phyloP scores from a whole-genome alignment of 2,888 invertebrate genomes.

The Himalopsyche anomala region DNA sequence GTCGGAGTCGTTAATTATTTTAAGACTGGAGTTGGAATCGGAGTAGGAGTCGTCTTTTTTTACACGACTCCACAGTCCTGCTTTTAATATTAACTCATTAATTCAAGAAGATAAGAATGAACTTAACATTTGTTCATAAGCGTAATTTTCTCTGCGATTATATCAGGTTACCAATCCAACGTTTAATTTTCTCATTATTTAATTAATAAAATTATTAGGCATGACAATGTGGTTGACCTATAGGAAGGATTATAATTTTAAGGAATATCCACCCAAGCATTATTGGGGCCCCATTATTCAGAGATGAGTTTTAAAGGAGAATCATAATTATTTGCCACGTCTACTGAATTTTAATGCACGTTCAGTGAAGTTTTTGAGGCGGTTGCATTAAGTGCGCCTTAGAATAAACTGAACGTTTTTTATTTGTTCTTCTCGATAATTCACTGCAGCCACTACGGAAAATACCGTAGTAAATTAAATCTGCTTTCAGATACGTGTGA shows the following conservation, averaged over 20 bases:
- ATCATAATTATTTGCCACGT: slow-evolving; percentile 54
- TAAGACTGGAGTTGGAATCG: too few relatives aligned
- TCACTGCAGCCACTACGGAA: neutral
- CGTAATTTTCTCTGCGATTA: too few relatives aligned
- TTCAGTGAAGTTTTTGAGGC: slow-evolving; percentile 41
- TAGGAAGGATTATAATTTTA: slow-evolving; percentile 50
- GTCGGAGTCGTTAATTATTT: too few relatives aligned
- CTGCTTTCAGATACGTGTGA: too few relatives aligned
- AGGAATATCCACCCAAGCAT: slow-evolving; percentile 54
- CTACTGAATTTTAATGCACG: slow-evolving; percentile 53
- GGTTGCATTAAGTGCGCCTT: slow-evolving; percentile 8
- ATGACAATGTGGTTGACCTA: neutral
- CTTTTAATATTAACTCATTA: too few relatives aligned
- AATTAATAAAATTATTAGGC: too few relatives aligned
- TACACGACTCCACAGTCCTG: too few relatives aligned
- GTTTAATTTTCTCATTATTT: too few relatives aligned
- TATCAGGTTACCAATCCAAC: too few relatives aligned
- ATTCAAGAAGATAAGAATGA: too few relatives aligned
- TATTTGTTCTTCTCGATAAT: slow-evolving; percentile 12
- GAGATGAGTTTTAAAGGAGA: slow-evolving; percentile 58
- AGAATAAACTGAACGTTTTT: slow-evolving; percentile 19
- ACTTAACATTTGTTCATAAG: too few relatives aligned
- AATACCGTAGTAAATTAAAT: neutral
- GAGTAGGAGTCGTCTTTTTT: too few relatives aligned
- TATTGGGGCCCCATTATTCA: slow-evolving; percentile 60